A percentile compares a stretch with the other conserved stretches of the same genome.
These are phyloP conservation scores for Nowickia ferox DNA, from an alignment of 2,888 invertebrate genomes.

Conservation along the genomic window DNA sequence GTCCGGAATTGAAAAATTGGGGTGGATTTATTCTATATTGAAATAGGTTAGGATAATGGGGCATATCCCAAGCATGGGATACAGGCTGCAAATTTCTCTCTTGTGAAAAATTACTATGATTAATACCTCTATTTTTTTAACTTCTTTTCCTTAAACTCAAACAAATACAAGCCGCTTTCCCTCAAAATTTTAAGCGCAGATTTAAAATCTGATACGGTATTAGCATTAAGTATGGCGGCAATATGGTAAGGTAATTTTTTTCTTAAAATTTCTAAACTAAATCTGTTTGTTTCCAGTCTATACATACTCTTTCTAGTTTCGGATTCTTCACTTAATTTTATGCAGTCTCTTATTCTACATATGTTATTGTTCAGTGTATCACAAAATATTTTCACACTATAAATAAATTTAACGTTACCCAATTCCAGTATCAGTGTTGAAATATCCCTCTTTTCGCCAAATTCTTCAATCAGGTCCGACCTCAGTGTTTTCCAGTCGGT, in stretches of 20 bases:
- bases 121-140: background rate
- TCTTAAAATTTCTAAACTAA: constrained; percentile 38
- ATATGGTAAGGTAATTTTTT: constrained; percentile 38
- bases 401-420: background rate
- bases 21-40: background rate
- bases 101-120: too few relatives aligned
- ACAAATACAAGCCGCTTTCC: constrained; percentile 13
- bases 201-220: constrained; percentile 15
- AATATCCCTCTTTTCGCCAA: constrained; percentile 17
- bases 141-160: constrained; percentile 15
- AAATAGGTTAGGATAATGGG: too few relatives aligned
- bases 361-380: constrained; percentile 11
- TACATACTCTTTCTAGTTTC: constrained; percentile 15
- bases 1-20: background rate
- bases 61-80: too few relatives aligned
- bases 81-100: too few relatives aligned
- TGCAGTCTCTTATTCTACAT: too few relatives aligned
- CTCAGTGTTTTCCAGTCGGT: too few relatives aligned
- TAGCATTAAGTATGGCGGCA: constrained; percentile 36
- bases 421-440: constrained; percentile 17
- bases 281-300: constrained; percentile 20
- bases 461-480: too few relatives aligned
- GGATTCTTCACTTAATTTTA: constrained; percentile 12
- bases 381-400: constrained; percentile 37
- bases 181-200: constrained; percentile 31